Base-by-base conservation (phyloP, 35 echinoderm and acorn worm genomes). In the Ptychodera flava region DNA sequence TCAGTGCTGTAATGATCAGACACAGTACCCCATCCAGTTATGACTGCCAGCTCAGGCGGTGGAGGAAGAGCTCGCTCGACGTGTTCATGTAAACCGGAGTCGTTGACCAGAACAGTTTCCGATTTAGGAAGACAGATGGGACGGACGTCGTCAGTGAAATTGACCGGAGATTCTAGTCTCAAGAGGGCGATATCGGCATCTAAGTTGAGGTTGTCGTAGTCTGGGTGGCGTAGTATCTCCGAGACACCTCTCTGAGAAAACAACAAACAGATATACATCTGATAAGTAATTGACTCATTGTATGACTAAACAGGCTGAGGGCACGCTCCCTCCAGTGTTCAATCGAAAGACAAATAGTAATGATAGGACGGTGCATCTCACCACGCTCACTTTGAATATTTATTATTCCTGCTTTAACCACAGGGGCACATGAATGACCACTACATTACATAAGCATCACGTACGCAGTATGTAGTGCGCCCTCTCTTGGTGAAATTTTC, bases 111-210 rank as follows among this genome's bases (percentile, higher is more conserved):
- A 16, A 32, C 32, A 1, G 75, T 30, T 1, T 36, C 86, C 80
- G 85, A 79, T 36, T 35, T 14, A 35, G 89, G 89, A 1, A 91
- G 89, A 82, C 89, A 91, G 76, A 91, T 53, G 0, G 89, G 89
- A 2, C 89, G 89, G 16, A 91, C 85, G 29, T 38, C 33, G 36
- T 81, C 35, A 14, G 84, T 81, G 29, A 91, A 77, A 14, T 85
- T 36, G 27, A 91, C 28, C 0, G 84, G 37, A 33, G 78, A 1
- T 38, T 85, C 86, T 14, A 90, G 89, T 6, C 79, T 76, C 27
- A 90, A 14, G 1, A 90, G 78, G 0, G 89, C 89, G 1, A 90
- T 31, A 52, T 90, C 89, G 15, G 89, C 27, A 80, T 90, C 89
- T 16, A 78, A 90, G 33, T 16, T 85, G 27, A 33, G 22, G 0